phyloP scores from a whole-genome alignment of 2,797 vertebrate genomes.

The Chrosomus eos region DNA sequence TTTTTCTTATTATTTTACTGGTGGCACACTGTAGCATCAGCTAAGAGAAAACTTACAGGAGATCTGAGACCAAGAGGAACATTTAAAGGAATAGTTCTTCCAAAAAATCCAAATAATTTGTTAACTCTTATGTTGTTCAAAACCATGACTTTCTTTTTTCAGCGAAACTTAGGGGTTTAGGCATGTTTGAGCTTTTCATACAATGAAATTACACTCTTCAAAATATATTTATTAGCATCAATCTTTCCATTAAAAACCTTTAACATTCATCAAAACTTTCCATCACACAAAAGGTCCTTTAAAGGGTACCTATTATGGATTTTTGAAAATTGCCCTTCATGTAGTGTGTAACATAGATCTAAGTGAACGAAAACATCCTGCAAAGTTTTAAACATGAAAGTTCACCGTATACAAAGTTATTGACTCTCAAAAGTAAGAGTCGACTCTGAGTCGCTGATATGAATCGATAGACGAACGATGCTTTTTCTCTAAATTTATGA shows the following conservation, averaged over 20 bases:
- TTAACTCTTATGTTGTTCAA: background rate
- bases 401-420: too few species aligned
- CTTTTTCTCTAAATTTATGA: too few species aligned
- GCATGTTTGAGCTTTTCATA: background rate
- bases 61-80: background rate
- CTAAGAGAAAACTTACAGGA: background rate
- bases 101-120: too few species aligned
- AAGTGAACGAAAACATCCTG: too few species aligned
- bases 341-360: too few species aligned
- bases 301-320: too few species aligned
- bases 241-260: background rate
- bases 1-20: constrained; percentile 54
- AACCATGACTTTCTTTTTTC: background rate
- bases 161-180: background rate
- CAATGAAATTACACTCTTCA: background rate
- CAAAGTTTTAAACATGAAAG: too few species aligned
- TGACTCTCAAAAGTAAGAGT: too few species aligned
- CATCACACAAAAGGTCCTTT: background rate
- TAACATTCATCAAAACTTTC: background rate
- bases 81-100: too few species aligned
- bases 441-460: too few species aligned
- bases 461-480: too few species aligned
- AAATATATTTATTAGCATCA: background rate
- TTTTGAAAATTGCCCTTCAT: too few species aligned
- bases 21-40: constrained; percentile 60